These are phyloP conservation scores for Sandelia bainsii DNA, from an alignment of 2,797 vertebrate genomes.

Conservation along the genomic window DNA sequence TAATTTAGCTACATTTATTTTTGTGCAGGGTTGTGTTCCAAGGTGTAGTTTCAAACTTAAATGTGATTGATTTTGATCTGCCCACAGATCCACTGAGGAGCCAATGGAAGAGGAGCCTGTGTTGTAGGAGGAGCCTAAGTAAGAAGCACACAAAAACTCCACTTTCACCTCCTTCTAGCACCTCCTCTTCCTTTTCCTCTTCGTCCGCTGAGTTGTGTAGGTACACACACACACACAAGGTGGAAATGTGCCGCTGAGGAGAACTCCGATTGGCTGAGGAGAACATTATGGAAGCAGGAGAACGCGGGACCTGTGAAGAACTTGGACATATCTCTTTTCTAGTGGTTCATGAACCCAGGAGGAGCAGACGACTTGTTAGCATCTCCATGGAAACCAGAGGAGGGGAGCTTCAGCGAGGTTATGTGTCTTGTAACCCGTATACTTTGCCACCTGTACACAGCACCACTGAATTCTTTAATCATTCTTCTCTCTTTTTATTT, in stretches of 20 bases:
- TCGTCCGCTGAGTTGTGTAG: conserved; percentile 48
- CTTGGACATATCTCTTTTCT: conserved; percentile 42
- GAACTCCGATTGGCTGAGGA: conserved; percentile 55
- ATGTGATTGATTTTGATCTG: conserved; percentile 24
- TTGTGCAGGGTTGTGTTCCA: not conserved
- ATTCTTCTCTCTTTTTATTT: conserved; percentile 34
- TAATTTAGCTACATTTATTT: too few relatives aligned
- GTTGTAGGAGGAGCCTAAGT: conserved; percentile 81
- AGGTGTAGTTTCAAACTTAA: not conserved
- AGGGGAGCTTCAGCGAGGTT: conserved; percentile 33
- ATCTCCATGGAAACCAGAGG: conserved; percentile 66
- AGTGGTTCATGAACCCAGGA: conserved; percentile 37
- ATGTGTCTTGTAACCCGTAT: conserved; percentile 33
- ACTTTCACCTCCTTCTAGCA: conserved; percentile 68
- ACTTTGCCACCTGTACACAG: conserved; percentile 52
- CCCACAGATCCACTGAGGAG: conserved; percentile 89
- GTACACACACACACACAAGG: conserved; percentile 32
- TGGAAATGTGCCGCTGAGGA: conserved; percentile 42
- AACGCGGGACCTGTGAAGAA: conserved; percentile 36
- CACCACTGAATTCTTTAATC: conserved; percentile 43
- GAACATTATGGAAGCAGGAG: conserved; percentile 43
- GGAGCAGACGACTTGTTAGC: conserved; percentile 73
- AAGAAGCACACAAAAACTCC: conserved; percentile 58
- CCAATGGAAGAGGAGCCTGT: conserved; percentile 96
- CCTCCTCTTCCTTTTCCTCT: conserved; percentile 63